Evolutionary conservation across 64 coral and sea anemone genomes (phyloP).

Genomic region (Pocillopora damicornis): DNA sequence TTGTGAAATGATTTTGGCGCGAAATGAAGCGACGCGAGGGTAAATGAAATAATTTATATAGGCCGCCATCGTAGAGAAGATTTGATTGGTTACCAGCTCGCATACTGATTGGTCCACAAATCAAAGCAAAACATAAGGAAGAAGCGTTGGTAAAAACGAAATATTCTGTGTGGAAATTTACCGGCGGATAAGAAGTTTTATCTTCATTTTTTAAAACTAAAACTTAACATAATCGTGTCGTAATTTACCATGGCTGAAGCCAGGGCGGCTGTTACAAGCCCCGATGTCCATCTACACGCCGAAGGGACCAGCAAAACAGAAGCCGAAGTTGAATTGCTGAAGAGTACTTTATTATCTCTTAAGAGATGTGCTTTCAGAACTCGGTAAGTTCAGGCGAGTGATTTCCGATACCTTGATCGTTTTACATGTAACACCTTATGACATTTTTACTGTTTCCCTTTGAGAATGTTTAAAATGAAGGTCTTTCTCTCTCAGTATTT

Average conservation of each 20-base stretch:
- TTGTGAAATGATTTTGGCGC: neutral
- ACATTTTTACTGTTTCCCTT: neutral
- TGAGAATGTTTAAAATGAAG: neutral
- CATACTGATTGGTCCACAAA: neutral
- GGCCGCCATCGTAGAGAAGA: neutral
- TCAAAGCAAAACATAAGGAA: neutral
- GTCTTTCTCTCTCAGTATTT: neutral
- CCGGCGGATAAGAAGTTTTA: neutral
- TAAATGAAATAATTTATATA: neutral
- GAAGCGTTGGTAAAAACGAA: neutral
- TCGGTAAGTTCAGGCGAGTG: slow-evolving; percentile 46
- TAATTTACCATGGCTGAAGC: slow-evolving; percentile 87
- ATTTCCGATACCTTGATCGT: neutral
- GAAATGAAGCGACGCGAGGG: neutral
- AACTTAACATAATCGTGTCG: neutral
- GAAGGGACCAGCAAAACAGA: slow-evolving; percentile 88
- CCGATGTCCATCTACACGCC: slow-evolving; percentile 79
- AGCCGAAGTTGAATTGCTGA: slow-evolving; percentile 89
- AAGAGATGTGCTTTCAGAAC: slow-evolving; percentile 92
- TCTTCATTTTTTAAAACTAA: neutral
- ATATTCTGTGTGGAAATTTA: neutral
- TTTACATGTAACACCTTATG: neutral
- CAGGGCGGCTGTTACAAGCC: slow-evolving; percentile 86
- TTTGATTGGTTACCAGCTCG: neutral
- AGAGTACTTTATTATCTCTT: slow-evolving; percentile 76